Conservation (phyloP, 2,113 vertebrate species). For the Mixornis gularis region DNA sequence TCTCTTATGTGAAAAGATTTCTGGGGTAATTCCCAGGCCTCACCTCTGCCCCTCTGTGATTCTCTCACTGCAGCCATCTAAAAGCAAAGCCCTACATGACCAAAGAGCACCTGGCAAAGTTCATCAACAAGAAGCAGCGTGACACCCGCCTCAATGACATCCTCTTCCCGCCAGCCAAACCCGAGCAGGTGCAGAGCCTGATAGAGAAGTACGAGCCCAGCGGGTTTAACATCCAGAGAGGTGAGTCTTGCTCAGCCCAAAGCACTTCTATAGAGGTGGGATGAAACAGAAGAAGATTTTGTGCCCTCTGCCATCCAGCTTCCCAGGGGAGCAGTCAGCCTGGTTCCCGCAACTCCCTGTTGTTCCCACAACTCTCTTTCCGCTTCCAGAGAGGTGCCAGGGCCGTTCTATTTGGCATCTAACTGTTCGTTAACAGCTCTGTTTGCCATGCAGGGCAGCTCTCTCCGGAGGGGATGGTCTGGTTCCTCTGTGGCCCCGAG, state of each 20-base stretch:
- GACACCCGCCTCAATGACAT: conserved; percentile 89
- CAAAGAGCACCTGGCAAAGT: conserved; percentile 90
- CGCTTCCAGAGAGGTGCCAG: neutral
- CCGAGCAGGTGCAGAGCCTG: conserved; percentile 87
- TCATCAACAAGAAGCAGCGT: conserved; percentile 93
- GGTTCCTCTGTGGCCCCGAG: conserved; percentile 88
- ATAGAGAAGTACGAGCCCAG: conserved; percentile 93
- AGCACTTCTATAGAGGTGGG: too few relatives aligned
- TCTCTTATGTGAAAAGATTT: neutral
- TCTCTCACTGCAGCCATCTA: conserved; percentile 70
- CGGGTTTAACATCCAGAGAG: conserved; percentile 82
- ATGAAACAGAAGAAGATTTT: neutral
- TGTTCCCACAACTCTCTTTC: neutral
- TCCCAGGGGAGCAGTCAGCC: neutral
- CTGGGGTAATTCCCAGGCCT: neutral
- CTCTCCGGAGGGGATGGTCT: conserved; percentile 89
- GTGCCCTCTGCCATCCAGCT: neutral
- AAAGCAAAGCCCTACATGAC: conserved; percentile 95
- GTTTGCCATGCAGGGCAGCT: conserved; percentile 78
- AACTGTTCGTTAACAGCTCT: neutral
- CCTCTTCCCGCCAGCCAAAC: conserved; percentile 83
- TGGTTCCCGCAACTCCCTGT: neutral
- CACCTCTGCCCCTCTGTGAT: neutral
- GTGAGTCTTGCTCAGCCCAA: conserved; percentile 65
- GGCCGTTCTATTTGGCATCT: fast-evolving